Conservation (phyloP, 2,113 vertebrate genomes). For the Oncorhynchus keta region DNA sequence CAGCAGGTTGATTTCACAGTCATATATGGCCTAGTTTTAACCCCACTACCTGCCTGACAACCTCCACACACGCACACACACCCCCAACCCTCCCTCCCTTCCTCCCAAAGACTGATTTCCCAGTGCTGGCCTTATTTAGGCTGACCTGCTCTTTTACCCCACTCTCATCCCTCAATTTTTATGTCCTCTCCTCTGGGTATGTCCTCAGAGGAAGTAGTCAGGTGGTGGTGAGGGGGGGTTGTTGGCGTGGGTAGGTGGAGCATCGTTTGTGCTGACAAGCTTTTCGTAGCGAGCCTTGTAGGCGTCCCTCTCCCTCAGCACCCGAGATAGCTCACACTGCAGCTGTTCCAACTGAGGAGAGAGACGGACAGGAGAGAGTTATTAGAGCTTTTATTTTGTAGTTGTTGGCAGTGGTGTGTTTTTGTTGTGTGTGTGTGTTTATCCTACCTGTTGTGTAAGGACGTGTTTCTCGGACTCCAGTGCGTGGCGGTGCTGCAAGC, state of each 20-base stretch:
- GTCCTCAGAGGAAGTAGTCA: slow-evolving; percentile 76
- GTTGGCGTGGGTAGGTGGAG: slow-evolving; percentile 55
- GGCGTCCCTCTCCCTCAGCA: slow-evolving; percentile 76
- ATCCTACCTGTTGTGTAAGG: slow-evolving; percentile 80
- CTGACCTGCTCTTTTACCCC: background rate
- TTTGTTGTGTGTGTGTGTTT: background rate
- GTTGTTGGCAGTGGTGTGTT: background rate
- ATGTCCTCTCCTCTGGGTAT: background rate
- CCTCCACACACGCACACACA: slow-evolving; percentile 1
- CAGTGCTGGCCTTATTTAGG: slow-evolving; percentile 34
- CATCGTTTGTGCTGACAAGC: slow-evolving; percentile 65
- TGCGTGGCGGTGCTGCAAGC: slow-evolving; percentile 86
- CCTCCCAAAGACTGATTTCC: slow-evolving; percentile 41
- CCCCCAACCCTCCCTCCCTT: slow-evolving; percentile 12
- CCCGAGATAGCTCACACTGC: slow-evolving; percentile 75
- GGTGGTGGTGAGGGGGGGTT: slow-evolving; percentile 72
- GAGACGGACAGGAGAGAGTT: background rate
- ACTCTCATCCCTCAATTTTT: background rate
- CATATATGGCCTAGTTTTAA: slow-evolving; percentile 4
- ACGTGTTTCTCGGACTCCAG: slow-evolving; percentile 88
- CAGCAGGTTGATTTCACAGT: slow-evolving; percentile 53
- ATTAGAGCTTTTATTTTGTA: background rate
- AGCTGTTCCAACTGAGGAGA: slow-evolving; percentile 74
- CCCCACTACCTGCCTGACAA: background rate
- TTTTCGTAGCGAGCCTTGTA: slow-evolving; percentile 82